phyloP scores from a whole-genome alignment of 1,140 invertebrate species.

The Physella acuta region DNA sequence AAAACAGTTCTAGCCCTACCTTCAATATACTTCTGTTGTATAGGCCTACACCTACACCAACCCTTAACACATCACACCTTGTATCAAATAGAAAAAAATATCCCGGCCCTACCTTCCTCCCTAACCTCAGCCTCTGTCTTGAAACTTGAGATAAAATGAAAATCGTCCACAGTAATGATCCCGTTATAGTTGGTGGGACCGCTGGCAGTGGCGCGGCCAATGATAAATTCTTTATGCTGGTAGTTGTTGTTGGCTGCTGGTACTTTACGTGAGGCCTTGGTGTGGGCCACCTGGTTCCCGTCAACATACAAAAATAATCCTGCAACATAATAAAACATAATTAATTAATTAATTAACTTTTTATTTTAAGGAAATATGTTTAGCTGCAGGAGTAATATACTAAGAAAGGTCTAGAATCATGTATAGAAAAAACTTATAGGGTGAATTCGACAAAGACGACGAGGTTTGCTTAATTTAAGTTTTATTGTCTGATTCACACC shows the following conservation, averaged over 20 bases:
- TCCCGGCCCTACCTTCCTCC: constrained; percentile 51
- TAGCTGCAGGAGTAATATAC: not conserved
- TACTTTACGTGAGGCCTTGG: constrained; percentile 26
- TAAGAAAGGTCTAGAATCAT: not conserved
- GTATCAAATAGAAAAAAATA: no score
- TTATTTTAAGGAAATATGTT: constrained; percentile 18
- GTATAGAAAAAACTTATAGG: not conserved
- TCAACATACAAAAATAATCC: constrained; percentile 52
- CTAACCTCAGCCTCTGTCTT: constrained; percentile 41
- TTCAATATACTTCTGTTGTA: no score
- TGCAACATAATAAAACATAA: constrained; percentile 7
- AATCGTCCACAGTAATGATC: constrained; percentile 53
- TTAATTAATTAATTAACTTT: not conserved
- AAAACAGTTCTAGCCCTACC: no score
- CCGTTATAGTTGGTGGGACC: constrained; percentile 31
- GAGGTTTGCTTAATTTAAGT: no score
- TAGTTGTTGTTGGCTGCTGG: constrained; percentile 9
- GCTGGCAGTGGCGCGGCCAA: constrained; percentile 50
- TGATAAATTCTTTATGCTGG: constrained; percentile 43
- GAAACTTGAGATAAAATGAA: constrained; percentile 49
- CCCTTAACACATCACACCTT: no score
- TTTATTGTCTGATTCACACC: no score
- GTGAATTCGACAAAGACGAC: no score
- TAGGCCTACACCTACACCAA: no score
- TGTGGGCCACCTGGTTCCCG: constrained; percentile 40